phyloP scores from a whole-genome alignment of 2,888 invertebrate genomes.

The Ennomos quercinarius region DNA sequence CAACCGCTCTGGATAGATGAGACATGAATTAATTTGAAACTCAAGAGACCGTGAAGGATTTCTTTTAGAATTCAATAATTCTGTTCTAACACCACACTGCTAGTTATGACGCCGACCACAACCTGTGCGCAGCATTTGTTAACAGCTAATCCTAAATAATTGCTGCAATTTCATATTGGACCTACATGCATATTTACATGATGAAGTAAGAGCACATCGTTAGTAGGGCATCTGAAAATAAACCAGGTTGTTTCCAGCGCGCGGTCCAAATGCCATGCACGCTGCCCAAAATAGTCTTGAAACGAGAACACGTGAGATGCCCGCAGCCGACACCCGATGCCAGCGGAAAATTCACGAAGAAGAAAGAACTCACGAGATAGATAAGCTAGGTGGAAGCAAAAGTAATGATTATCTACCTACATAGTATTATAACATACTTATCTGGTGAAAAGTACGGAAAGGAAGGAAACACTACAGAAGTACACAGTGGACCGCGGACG shows the following conservation, averaged over 20 bases:
- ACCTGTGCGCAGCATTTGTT: background rate
- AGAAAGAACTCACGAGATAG: constrained; percentile 8
- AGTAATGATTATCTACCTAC: too few relatives aligned
- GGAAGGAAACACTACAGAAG: too few relatives aligned
- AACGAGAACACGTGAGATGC: constrained; percentile 51
- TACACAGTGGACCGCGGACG: too few relatives aligned
- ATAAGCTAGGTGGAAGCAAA: background rate
- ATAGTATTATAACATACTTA: too few relatives aligned
- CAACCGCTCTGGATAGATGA: constrained; percentile 53
- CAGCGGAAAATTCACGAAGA: constrained; percentile 40
- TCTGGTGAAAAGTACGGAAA: too few relatives aligned
- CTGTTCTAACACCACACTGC: constrained; percentile 16
- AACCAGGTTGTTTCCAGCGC: constrained; percentile 76
- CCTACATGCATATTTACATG: constrained; percentile 31
- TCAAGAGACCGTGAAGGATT: constrained; percentile 62
- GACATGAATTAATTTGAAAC: constrained; percentile 61
- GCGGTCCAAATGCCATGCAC: constrained; percentile 76
- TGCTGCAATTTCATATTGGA: background rate
- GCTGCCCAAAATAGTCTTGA: constrained; percentile 75
- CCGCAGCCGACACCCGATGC: constrained; percentile 65
- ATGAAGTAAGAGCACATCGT: constrained; percentile 59
- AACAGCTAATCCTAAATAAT: too few relatives aligned
- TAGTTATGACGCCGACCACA: background rate
- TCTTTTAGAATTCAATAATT: constrained; percentile 50
- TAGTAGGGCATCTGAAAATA: constrained; percentile 80